phyloP scores from a whole-genome alignment of 2,113 vertebrate genomes.

The Maccullochella peelii region DNA sequence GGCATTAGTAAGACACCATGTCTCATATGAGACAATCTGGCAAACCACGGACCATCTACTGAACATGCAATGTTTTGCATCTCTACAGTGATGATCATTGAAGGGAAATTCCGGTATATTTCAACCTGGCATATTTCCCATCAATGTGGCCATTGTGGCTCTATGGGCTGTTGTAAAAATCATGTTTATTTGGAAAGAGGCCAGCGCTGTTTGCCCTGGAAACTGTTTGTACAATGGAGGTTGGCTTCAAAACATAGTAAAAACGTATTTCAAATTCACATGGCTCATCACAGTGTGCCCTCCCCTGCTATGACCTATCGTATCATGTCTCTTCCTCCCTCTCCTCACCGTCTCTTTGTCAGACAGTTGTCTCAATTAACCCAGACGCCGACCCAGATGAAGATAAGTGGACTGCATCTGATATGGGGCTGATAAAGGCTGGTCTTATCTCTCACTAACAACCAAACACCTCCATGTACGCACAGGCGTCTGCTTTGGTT shows the following conservation, averaged over 20 bases:
- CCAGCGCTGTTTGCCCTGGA: no score
- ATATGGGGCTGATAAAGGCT: constrained; percentile 59
- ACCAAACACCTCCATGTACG: constrained; percentile 37
- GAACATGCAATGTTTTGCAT: neutral
- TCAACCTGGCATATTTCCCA: neutral
- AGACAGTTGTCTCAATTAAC: constrained; percentile 75
- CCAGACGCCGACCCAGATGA: constrained; percentile 56
- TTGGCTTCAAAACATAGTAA: neutral
- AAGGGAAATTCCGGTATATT: neutral
- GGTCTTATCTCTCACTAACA: constrained; percentile 52
- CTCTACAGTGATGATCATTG: neutral
- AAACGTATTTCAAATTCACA: neutral
- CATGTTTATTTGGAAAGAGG: neutral
- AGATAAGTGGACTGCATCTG: constrained; percentile 66
- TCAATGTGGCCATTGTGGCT: neutral
- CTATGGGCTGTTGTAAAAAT: neutral
- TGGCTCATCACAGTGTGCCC: constrained; percentile 1
- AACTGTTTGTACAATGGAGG: no score
- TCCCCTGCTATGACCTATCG: constrained; percentile 3
- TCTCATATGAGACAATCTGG: neutral
- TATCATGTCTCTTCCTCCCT: neutral
- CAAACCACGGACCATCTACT: neutral
- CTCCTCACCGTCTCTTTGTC: constrained; percentile 44
- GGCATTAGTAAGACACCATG: neutral
- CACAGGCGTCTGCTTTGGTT: constrained; percentile 34